phyloP scores from a whole-genome alignment of 2,888 invertebrate genomes.

The Ligdia adustata region DNA sequence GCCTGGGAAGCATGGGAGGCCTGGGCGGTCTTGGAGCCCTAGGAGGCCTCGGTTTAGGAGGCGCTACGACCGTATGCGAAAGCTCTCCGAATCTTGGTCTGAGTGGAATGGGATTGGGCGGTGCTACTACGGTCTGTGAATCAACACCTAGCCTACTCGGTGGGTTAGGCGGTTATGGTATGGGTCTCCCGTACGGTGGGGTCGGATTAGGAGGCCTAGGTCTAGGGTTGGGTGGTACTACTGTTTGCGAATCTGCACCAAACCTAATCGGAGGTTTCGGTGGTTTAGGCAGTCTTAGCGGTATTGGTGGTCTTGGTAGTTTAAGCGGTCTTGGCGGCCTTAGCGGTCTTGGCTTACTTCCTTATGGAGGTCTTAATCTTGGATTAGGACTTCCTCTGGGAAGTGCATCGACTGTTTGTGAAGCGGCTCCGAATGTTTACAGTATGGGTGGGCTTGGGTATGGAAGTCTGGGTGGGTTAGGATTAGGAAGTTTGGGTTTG shows the following conservation, averaged over 20 bases:
- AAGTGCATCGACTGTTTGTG: neutral
- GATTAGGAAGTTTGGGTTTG: neutral
- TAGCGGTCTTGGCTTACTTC: neutral
- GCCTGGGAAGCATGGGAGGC: constrained; percentile 19
- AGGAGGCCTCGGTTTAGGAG: constrained; percentile 11
- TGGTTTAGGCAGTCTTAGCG: constrained; percentile 10
- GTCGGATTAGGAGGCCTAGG: neutral
- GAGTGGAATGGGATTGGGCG: neutral
- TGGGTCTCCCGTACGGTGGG: neutral
- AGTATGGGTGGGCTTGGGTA: neutral
- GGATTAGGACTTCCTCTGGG: neutral
- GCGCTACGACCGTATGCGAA: constrained; percentile 23
- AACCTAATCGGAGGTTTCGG: constrained; percentile 6
- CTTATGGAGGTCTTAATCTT: neutral
- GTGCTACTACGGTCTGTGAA: neutral
- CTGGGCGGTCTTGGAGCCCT: neutral
- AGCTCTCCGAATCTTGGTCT: constrained; percentile 1
- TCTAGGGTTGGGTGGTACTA: neutral
- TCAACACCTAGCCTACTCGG: too few species aligned
- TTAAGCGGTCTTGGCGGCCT: constrained; percentile 10
- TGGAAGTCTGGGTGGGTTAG: neutral
- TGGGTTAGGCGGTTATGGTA: too few species aligned
- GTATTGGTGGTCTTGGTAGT: neutral
- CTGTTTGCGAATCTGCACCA: neutral
- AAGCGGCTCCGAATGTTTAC: neutral